These are phyloP conservation scores for Conops quadrifasciatus DNA, from an alignment of 2,888 invertebrate species.

Conservation along the genomic window DNA sequence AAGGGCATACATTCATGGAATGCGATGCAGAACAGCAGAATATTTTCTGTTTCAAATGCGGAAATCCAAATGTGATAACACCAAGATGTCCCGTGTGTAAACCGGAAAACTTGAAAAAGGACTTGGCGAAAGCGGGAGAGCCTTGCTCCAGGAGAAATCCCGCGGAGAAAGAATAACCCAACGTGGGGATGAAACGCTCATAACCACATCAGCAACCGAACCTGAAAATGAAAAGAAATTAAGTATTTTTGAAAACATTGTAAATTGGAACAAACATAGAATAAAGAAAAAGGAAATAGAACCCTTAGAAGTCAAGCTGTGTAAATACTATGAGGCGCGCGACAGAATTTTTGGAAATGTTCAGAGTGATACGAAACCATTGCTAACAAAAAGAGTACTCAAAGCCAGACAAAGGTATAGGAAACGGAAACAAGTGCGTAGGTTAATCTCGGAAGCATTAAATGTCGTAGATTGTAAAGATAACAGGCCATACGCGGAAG, in stretches of 20 bases:
- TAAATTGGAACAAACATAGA: background rate
- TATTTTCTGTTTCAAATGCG: conserved; percentile 4
- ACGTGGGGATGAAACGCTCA: background rate
- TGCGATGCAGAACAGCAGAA: background rate
- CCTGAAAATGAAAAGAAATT: background rate
- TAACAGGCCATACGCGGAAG: background rate
- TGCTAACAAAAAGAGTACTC: background rate
- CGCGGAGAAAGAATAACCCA: background rate
- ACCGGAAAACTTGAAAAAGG: conserved; percentile 3
- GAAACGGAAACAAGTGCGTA: background rate
- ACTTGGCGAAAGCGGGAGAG: background rate
- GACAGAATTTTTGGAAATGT: background rate
- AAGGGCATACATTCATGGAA: background rate
- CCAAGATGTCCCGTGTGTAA: background rate
- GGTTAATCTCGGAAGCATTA: background rate
- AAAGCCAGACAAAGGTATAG: background rate
- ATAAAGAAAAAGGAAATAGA: background rate
- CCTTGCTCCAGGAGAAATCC: conserved; percentile 7
- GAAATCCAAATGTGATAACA: background rate
- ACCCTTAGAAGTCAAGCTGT: background rate
- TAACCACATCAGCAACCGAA: background rate
- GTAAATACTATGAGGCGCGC: background rate
- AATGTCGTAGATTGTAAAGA: background rate
- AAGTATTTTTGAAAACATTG: background rate
- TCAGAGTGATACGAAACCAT: background rate